phyloP scores from a whole-genome alignment of 2,113 vertebrate species.

The Cephalopterus ornatus region DNA sequence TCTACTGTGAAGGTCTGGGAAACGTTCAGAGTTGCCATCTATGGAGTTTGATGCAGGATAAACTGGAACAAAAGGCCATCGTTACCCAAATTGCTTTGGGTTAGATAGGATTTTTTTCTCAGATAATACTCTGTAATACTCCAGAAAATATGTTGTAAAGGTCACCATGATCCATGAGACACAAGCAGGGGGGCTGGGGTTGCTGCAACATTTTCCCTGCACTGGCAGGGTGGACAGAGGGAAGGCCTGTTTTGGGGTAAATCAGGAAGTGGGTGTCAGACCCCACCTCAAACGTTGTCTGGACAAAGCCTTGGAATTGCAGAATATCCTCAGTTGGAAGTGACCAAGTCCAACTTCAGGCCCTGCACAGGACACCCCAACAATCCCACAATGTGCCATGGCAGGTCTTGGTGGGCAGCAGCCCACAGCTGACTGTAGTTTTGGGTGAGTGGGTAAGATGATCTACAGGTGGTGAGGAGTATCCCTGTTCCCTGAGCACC shows the following conservation, averaged over 20 bases:
- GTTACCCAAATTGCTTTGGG: not conserved
- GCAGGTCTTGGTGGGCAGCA: not conserved
- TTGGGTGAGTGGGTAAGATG: not conserved
- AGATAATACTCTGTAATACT: not conserved
- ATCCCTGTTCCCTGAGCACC: not conserved
- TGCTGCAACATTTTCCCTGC: not conserved
- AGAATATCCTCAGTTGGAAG: not conserved
- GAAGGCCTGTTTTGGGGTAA: not conserved
- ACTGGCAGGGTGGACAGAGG: not conserved
- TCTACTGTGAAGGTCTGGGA: constrained; percentile 59
- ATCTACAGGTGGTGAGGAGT: not conserved
- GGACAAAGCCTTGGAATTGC: not conserved
- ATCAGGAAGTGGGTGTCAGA: not conserved
- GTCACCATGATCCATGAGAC: not conserved
- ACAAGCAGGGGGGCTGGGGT: not conserved
- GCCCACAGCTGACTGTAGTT: not conserved
- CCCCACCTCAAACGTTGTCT: not conserved
- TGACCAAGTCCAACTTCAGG: not conserved
- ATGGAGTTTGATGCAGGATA: not conserved
- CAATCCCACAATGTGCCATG: not conserved
- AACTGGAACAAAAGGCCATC: constrained; percentile 2
- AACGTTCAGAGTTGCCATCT: constrained; percentile 19
- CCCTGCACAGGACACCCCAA: not conserved
- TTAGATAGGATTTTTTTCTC: not conserved
- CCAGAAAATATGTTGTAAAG: not conserved